Percentiles rank a stretch among this genome's conserved stretches.
Evolutionary conservation across 2,113 vertebrate species (phyloP).

Genomic region (Octodon degus): DNA sequence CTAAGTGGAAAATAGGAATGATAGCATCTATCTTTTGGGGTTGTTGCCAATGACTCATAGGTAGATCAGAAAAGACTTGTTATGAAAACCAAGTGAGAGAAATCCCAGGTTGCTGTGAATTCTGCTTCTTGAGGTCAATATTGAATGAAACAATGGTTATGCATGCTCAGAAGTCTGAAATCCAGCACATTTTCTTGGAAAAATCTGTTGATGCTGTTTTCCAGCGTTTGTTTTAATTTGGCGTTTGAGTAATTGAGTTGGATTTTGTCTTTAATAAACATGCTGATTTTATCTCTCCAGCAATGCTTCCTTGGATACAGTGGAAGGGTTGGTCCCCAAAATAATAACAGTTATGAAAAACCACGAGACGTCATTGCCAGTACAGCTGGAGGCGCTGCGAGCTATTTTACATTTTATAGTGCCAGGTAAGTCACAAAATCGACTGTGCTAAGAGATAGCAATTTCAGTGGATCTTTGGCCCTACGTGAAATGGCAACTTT

Average conservation of each 20-base stretch:
- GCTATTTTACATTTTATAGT: conserved; percentile 92
- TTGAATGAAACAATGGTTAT: not conserved
- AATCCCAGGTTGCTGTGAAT: not conserved
- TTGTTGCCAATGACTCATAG: not conserved
- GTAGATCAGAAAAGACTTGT: not conserved
- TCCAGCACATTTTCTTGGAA: not conserved
- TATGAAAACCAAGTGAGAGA: not conserved
- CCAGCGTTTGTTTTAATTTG: not conserved
- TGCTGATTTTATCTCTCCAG: conserved; percentile 83
- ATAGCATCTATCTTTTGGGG: not conserved
- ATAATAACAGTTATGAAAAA: conserved; percentile 90
- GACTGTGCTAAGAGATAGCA: not conserved
- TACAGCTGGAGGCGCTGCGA: conserved; percentile 93
- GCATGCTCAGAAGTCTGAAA: not conserved
- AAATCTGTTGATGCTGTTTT: not conserved
- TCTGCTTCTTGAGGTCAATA: not conserved
- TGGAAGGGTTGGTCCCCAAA: conserved; percentile 89
- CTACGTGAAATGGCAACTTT: not conserved
- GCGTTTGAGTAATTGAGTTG: conserved; percentile 14
- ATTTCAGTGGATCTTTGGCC: not conserved
- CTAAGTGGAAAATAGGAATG: not conserved
- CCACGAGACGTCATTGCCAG: conserved; percentile 88
- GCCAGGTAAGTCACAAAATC: conserved; percentile 78
- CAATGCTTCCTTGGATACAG: conserved; percentile 89
- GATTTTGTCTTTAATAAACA: conserved; percentile 29